These are phyloP conservation scores for Sebastes glaucus DNA, from an alignment of 2,797 vertebrate species.

Conservation along the genomic window DNA sequence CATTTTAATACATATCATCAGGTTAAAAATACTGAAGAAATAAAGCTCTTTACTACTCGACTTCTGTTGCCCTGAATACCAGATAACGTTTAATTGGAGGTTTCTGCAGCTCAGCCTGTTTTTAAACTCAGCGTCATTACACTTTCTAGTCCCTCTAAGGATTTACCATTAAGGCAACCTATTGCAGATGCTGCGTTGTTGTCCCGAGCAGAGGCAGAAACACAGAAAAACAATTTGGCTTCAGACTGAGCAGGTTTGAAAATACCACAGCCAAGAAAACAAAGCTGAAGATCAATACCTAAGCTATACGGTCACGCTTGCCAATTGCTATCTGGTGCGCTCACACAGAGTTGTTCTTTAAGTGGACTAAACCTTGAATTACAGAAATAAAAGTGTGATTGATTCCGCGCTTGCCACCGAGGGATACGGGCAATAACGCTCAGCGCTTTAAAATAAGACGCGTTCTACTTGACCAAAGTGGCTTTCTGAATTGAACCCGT, in stretches of 20 bases:
- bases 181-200: neutral
- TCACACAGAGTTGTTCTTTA: slow-evolving; percentile 39
- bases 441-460: slow-evolving; percentile 40
- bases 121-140: slow-evolving; percentile 7
- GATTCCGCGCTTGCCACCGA: slow-evolving; percentile 45
- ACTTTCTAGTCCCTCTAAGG: neutral
- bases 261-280: slow-evolving; percentile 48
- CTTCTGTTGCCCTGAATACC: neutral
- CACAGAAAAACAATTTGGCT: slow-evolving; percentile 43
- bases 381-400: slow-evolving; percentile 59
- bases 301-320: slow-evolving; percentile 25
- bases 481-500: slow-evolving; percentile 30
- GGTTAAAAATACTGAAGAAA: neutral
- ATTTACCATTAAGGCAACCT: slow-evolving; percentile 5
- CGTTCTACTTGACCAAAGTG: slow-evolving; percentile 36
- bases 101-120: slow-evolving; percentile 1
- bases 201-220: neutral
- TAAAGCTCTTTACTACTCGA: neutral
- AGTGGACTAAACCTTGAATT: slow-evolving; percentile 56
- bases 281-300: slow-evolving; percentile 68
- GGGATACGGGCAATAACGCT: slow-evolving; percentile 43
- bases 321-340: slow-evolving; percentile 25
- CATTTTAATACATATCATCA: neutral
- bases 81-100: slow-evolving; percentile 8
- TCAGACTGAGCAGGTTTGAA: slow-evolving; percentile 42